Base-by-base conservation (phyloP, 2,797 vertebrate species). In the Acanthurus tractus region DNA sequence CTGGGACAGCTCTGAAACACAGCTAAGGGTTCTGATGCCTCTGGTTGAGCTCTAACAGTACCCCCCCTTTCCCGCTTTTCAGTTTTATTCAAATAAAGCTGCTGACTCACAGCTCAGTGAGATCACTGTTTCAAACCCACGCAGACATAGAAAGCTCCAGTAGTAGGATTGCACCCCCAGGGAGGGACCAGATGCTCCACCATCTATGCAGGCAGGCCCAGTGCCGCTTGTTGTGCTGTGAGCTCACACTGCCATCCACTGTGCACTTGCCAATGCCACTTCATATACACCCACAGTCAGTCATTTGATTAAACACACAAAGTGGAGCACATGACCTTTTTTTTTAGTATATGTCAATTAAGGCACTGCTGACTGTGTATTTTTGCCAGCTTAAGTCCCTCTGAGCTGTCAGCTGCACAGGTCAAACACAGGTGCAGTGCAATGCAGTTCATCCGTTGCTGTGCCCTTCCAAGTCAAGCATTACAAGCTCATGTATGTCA, bases 131-230 rank as follows among this genome's bases (percentile, higher is more conserved):
- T 67, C 44, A 76, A 56, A 76, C 76, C 38, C 57, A 72, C 48
- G 36, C 25, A 67, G 1, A 38, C 56, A 15, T 1, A 13, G 10
- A 40, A 22, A 36, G 46, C 29, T 68, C 45, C 38, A 66, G 57
- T 48, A 48, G 62, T 70, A 18, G 29, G 38, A 34, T 25, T 20
- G 22, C 59, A 59, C 64, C 69, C 79, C 78, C 1, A 18, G 56
- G 36, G 80, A 64, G 84, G 84, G 50, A 69, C 83, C 88, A 73
- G 82, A 89, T 78, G 63, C 86, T 79, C 71, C 70, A 6, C 7
- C 52, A 58, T 63, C 9, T 29, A 76, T 42, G 20, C 56, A 63
- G 44, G 50, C 57, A 59, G 59, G 52, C 76, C 29, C 34, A 52
- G 1, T 56, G 62, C 72, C 48, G 63, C 68, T 50, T 4, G 53